phyloP scores from a whole-genome alignment of 2,888 invertebrate genomes.

The Pristionchus exspectatus region DNA sequence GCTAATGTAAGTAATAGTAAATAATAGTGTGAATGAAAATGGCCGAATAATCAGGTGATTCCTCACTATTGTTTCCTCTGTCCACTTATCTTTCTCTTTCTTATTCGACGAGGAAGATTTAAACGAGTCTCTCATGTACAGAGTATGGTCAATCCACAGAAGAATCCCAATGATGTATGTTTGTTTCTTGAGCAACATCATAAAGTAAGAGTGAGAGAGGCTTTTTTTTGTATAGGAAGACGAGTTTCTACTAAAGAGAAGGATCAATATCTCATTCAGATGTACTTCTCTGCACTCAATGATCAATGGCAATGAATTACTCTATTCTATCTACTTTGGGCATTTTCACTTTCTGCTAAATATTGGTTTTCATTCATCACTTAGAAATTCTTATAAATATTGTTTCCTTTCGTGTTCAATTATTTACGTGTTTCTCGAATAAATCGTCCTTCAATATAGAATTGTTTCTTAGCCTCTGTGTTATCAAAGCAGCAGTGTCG shows the following conservation, averaged over 20 bases:
- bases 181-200: neutral
- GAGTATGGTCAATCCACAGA: constrained; percentile 1
- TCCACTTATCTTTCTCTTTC: constrained; percentile 38
- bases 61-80: constrained; percentile 40
- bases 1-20: neutral
- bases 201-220: neutral
- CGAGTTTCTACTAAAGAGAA: neutral
- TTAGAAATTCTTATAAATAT: neutral
- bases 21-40: neutral
- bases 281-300: constrained; percentile 38
- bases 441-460: neutral
- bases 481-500: neutral
- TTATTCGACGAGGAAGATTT: constrained; percentile 34
- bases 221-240: neutral
- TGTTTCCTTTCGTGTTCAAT: neutral
- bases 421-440: neutral
- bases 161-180: constrained; percentile 34
- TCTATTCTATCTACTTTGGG: neutral
- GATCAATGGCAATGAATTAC: constrained; percentile 38
- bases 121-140: constrained; percentile 18
- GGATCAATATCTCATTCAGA: neutral
- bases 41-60: neutral
- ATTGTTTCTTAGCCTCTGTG: neutral
- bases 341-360: neutral
- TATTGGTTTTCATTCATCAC: neutral